phyloP scores from a whole-genome alignment of 1,140 invertebrate genomes.

The Metaphire vulgaris region DNA sequence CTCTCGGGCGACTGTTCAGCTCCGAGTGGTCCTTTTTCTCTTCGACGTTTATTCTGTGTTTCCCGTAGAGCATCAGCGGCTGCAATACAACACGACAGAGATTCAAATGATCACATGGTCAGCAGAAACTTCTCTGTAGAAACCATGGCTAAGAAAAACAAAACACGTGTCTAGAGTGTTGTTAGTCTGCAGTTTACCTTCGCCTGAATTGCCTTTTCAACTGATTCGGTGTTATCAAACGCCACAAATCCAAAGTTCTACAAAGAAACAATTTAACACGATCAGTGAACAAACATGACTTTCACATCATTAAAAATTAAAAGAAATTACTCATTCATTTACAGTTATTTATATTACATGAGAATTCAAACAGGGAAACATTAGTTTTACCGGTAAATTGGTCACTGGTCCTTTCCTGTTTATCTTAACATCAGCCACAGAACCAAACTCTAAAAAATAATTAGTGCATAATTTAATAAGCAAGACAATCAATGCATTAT shows the following conservation, averaged over 20 bases:
- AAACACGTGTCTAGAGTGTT: background rate
- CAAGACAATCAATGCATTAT: too few species aligned
- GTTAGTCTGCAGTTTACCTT: constrained; percentile 43
- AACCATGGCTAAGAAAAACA: too few species aligned
- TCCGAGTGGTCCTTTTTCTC: constrained; percentile 68
- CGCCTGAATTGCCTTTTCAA: constrained; percentile 46
- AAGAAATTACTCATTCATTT: too few species aligned
- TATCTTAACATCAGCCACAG: constrained; percentile 55
- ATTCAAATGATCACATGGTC: too few species aligned
- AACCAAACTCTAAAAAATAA: constrained; percentile 52
- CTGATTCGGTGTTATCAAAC: constrained; percentile 67
- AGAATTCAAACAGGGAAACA: too few species aligned
- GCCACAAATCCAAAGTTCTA: constrained; percentile 88
- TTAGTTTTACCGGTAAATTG: constrained; percentile 48
- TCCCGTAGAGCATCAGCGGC: constrained; percentile 70
- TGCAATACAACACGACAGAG: constrained; percentile 42
- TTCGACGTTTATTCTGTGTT: constrained; percentile 78
- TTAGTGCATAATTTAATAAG: too few species aligned
- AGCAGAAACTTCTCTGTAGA: too few species aligned
- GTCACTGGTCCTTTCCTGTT: constrained; percentile 50
- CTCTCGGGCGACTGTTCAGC: constrained; percentile 55
- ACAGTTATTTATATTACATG: too few species aligned
- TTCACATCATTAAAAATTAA: too few species aligned
- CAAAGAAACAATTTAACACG: constrained; percentile 32
- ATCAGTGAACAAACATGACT: too few species aligned